These are phyloP conservation scores for Gadopsis bispinosus DNA, from an alignment of 2,797 vertebrate species.

Conservation along the genomic window DNA sequence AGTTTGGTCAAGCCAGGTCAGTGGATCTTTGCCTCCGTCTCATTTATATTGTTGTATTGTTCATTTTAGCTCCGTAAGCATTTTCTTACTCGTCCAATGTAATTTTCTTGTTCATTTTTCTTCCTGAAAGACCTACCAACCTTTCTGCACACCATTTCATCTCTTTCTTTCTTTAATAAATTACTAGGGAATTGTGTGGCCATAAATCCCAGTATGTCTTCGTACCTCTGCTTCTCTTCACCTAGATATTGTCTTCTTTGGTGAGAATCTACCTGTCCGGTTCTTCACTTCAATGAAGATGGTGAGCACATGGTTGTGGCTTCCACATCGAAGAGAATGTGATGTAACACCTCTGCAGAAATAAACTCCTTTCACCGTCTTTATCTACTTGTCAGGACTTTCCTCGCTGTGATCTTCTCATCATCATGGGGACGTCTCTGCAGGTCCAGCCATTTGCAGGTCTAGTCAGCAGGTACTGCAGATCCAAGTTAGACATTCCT, in stretches of 20 bases:
- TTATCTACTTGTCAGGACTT: slow-evolving; percentile 86
- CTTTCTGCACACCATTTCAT: too few species aligned
- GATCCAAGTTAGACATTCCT: neutral
- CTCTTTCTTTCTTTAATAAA: neutral
- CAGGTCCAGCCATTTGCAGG: slow-evolving; percentile 94
- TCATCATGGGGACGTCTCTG: slow-evolving; percentile 93
- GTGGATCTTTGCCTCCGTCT: slow-evolving; percentile 29
- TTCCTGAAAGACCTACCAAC: neutral
- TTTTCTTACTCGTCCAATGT: neutral
- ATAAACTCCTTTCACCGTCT: neutral
- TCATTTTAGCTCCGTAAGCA: neutral
- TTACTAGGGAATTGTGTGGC: neutral
- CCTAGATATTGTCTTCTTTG: slow-evolving; percentile 94
- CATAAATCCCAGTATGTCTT: neutral
- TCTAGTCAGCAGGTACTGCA: slow-evolving; percentile 88
- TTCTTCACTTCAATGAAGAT: slow-evolving; percentile 91
- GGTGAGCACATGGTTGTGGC: slow-evolving; percentile 75
- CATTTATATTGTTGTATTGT: neutral
- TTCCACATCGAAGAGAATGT: neutral
- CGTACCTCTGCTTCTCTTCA: slow-evolving; percentile 9
- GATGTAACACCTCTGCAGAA: slow-evolving; percentile 6
- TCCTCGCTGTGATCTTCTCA: slow-evolving; percentile 89
- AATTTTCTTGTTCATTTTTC: neutral
- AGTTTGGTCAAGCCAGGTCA: slow-evolving; percentile 92
- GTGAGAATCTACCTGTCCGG: slow-evolving; percentile 90